Evolutionary conservation across 2,113 vertebrate species (phyloP), one percentile per base, ranked within the genome.

Genomic region (Alethe diademata): DNA sequence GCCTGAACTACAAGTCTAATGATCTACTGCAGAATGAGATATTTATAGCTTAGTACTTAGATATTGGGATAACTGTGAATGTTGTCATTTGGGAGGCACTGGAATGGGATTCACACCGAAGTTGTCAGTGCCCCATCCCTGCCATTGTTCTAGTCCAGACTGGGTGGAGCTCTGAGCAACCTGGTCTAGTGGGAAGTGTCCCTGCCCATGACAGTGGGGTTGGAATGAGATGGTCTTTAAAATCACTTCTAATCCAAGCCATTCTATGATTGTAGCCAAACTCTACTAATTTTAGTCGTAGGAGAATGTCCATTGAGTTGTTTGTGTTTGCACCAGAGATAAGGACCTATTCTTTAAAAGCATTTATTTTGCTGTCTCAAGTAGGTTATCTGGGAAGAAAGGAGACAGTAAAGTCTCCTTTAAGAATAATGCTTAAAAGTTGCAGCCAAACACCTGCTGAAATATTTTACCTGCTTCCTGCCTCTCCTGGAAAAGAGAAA

Each of bases 161-260:
- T 69, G 25, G 19, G 8, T 42, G 54, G 31, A 24, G 25, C 14
- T 75, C 9, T 42, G 40, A 42, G n/a, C 20, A 23, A 3, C 17
- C 22, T 42, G 25, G 3, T 48, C 18, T 42, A 19, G 31, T 42
- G 42, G 40, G 19, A 54, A 40, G 6, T 19, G 35, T 62, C 14
- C 6, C 18, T 83, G 22, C 13, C 12, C 14, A 14, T 26, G 48
- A 3, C 5, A 26, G 25, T 28, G 47, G 48, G 9, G 7, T 22
- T 78, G 19, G 45, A 62, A 69, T 14, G 26, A 48, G 14, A n/a
- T 35, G 18, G 16, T 48, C 40, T 61, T 54, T 42, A 23, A 62
- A 26, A 12, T 36, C 3, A 2, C 9, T 83, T 36, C 47, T 25
- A 83, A 36, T 35, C 78, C 0, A 0, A 61, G 2, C 18, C 35